Conservation (phyloP, 2,888 invertebrate species). For the Azorinus chamasolen region DNA sequence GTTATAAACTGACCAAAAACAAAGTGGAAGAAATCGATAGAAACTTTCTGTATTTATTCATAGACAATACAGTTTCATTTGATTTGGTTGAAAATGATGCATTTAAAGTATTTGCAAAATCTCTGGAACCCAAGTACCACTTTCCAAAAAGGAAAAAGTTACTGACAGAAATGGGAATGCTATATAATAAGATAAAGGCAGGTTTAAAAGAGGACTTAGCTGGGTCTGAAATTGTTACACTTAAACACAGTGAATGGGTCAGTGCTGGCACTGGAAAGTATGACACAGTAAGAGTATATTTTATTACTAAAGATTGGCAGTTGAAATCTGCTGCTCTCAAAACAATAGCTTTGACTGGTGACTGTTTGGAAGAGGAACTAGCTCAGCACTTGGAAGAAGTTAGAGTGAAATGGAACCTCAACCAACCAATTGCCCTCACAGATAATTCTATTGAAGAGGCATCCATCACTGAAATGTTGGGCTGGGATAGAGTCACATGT, state of each 20-base stretch:
- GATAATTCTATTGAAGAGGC: conserved; percentile 21
- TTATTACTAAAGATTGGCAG: conserved; percentile 46
- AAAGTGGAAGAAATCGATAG: conserved; percentile 53
- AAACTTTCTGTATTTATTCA: conserved; percentile 53
- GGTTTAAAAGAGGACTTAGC: conserved; percentile 35
- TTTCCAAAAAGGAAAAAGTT: conserved; percentile 61
- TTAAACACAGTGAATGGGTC: conserved; percentile 42
- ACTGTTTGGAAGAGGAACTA: conserved; percentile 16
- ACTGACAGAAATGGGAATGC: conserved; percentile 41
- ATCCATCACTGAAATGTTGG: conserved; percentile 22
- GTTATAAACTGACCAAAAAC: conserved; percentile 43
- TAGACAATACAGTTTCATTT: conserved; percentile 53
- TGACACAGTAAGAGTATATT: conserved; percentile 28
- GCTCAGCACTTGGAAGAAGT: conserved; percentile 31
- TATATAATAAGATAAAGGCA: conserved; percentile 43
- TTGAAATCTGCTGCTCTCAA: conserved; percentile 30
- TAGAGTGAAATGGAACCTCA: conserved; percentile 48
- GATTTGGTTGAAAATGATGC: conserved; percentile 58
- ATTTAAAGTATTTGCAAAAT: conserved; percentile 56
- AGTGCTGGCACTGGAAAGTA: conserved; percentile 24
- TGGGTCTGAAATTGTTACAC: conserved; percentile 18
- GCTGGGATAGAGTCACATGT: conserved; percentile 42
- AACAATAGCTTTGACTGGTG: conserved; percentile 20
- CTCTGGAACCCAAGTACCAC: conserved; percentile 56
- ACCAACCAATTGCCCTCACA: conserved; percentile 29